Percentiles rank a stretch among this genome's conserved stretches.
Conservation (phyloP, 2,888 invertebrate species). For the Napeogenes inachia region DNA sequence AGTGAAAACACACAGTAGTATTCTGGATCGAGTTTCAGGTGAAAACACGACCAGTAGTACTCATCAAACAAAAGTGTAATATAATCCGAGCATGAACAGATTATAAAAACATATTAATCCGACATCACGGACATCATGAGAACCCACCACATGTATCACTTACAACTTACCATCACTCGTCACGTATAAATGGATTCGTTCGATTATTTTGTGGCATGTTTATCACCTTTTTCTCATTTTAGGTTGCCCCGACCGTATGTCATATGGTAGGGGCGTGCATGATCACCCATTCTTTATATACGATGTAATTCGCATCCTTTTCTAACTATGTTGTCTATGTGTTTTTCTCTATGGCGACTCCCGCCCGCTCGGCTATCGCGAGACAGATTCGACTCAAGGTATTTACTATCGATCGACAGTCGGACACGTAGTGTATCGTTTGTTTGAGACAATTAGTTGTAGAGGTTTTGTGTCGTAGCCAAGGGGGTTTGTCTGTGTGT, state of each 20-base stretch:
- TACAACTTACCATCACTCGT: constrained; percentile 9
- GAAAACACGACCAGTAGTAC: too few species aligned
- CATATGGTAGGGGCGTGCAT: constrained; percentile 42
- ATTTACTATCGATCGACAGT: constrained; percentile 43
- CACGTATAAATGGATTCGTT: too few species aligned
- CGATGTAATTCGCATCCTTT: constrained; percentile 70
- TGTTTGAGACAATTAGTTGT: constrained; percentile 65
- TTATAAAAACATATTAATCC: background rate
- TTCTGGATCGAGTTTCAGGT: too few species aligned
- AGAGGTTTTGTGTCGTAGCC: constrained; percentile 75
- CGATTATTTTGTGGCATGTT: constrained; percentile 23
- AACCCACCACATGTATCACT: background rate
- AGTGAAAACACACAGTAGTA: too few species aligned
- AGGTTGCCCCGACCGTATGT: background rate
- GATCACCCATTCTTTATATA: constrained; percentile 46
- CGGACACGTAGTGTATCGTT: constrained; percentile 58
- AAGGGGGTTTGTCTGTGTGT: constrained; percentile 74
- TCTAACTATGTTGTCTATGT: constrained; percentile 82
- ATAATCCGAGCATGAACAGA: background rate
- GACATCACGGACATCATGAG: background rate
- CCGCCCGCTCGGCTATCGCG: constrained; percentile 80
- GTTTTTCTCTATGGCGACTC: constrained; percentile 84
- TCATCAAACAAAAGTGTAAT: too few species aligned
- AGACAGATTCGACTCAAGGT: constrained; percentile 79
- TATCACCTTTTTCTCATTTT: constrained; percentile 15